Conservation (phyloP, 2,888 invertebrate genomes). For the Lepidocyrtoides sp. region DNA sequence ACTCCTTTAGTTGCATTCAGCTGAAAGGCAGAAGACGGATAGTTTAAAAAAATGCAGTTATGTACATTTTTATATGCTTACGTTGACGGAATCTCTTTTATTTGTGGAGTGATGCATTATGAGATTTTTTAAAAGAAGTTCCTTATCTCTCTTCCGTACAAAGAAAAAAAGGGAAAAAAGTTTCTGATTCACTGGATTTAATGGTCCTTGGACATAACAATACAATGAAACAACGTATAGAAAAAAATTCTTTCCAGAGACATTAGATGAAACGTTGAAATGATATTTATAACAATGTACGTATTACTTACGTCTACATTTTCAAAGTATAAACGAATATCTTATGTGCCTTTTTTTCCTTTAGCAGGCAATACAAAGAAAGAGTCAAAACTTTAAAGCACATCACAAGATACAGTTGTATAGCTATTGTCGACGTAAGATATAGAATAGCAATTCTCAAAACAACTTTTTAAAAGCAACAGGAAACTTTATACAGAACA, state of each 20-base stretch:
- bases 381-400: conserved; percentile 26
- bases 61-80: not conserved
- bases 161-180: conserved; percentile 51
- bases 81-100: not conserved
- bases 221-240: not conserved
- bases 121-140: conserved; percentile 17
- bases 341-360: no score
- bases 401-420: conserved; percentile 1
- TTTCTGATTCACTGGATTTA: conserved; percentile 65
- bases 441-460: conserved; percentile 4
- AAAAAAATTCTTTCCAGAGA: not conserved
- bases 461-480: conserved; percentile 73
- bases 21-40: not conserved
- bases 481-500: conserved; percentile 69
- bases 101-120: not conserved
- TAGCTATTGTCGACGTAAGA: conserved; percentile 56
- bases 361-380: not conserved
- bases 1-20: not conserved
- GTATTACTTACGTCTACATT: not conserved
- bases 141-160: conserved; percentile 28
- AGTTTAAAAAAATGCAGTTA: conserved; percentile 6
- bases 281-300: no score
- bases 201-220: conserved; percentile 66
- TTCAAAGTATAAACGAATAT: no score
- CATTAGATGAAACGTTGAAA: not conserved